These are phyloP conservation scores for Plemyria rubiginata DNA, from an alignment of 2,888 invertebrate species.

Conservation along the genomic window DNA sequence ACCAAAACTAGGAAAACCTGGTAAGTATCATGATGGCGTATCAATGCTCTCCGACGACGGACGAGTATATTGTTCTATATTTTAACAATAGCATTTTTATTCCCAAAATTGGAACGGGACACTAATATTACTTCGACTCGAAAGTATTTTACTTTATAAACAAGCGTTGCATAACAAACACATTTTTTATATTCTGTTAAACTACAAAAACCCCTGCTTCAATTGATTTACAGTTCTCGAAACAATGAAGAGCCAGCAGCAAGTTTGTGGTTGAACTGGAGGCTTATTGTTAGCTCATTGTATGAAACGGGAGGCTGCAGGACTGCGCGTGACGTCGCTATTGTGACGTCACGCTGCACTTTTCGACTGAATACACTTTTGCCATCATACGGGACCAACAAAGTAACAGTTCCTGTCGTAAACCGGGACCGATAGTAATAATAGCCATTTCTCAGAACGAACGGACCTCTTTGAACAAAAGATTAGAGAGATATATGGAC, in stretches of 20 bases:
- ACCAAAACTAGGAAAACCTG: too few relatives aligned
- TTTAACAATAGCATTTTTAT: neutral
- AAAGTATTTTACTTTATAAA: neutral
- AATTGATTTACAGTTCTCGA: conserved; percentile 61
- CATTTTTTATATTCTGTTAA: conserved; percentile 6
- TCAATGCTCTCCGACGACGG: too few relatives aligned
- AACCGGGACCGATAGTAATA: conserved; percentile 74
- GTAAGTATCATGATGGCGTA: too few relatives aligned
- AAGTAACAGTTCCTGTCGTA: conserved; percentile 79
- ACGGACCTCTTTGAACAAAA: conserved; percentile 69
- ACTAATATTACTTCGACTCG: neutral
- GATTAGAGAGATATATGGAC: conserved; percentile 70
- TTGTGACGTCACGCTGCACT: conserved; percentile 76
- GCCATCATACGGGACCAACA: conserved; percentile 60
- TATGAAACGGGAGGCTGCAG: conserved; percentile 67
- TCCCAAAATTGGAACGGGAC: neutral
- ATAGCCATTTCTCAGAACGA: conserved; percentile 69
- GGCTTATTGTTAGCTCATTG: conserved; percentile 72
- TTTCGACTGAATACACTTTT: conserved; percentile 78
- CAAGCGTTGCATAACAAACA: conserved; percentile 30
- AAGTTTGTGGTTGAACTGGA: conserved; percentile 72
- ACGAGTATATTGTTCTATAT: too few relatives aligned
- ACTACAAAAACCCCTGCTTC: conserved; percentile 16
- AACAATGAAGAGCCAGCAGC: conserved; percentile 68
- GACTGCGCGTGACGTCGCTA: conserved; percentile 58